A percentile compares a stretch with the other conserved stretches of the same genome.
Conservation (phyloP, 2,113 vertebrate genomes). For the Pontoporia blainvillei region DNA sequence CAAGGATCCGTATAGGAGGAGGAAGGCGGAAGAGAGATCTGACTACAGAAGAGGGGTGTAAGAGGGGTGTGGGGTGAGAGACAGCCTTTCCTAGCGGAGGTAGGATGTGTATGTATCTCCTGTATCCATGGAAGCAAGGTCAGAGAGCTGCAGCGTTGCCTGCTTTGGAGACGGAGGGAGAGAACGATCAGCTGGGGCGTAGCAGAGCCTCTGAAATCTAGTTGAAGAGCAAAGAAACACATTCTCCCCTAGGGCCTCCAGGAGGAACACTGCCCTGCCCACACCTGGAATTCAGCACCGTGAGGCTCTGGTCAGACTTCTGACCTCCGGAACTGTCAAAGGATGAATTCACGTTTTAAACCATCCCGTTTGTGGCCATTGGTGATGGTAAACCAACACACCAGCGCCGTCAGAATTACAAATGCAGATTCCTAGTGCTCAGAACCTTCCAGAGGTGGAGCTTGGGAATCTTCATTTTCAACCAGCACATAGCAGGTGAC, state of each 20-base stretch:
- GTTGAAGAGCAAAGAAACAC: not conserved
- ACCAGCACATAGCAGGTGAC: no score
- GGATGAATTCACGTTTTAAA: not conserved
- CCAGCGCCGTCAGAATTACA: not conserved
- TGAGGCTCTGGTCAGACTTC: not conserved
- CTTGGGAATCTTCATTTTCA: not conserved
- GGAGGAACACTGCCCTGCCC: not conserved
- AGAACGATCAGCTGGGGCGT: not conserved
- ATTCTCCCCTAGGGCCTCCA: not conserved
- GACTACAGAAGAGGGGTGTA: not conserved
- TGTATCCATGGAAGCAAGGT: no score
- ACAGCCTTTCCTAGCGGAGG: not conserved
- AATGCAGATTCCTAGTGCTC: not conserved
- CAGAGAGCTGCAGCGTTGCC: fast-evolving
- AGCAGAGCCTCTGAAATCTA: not conserved
- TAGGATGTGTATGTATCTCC: no score
- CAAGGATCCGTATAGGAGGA: no score
- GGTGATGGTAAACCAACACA: no score
- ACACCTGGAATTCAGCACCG: not conserved
- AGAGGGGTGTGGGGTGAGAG: no score
- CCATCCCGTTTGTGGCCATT: not conserved
- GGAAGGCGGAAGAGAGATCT: no score
- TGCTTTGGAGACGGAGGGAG: not conserved
- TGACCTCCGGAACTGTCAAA: not conserved
- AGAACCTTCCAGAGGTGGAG: no score